Percentiles rank a stretch among this genome's conserved stretches.
Conservation (phyloP, 2,797 vertebrate species). For the Enteromius trimaculatus region DNA sequence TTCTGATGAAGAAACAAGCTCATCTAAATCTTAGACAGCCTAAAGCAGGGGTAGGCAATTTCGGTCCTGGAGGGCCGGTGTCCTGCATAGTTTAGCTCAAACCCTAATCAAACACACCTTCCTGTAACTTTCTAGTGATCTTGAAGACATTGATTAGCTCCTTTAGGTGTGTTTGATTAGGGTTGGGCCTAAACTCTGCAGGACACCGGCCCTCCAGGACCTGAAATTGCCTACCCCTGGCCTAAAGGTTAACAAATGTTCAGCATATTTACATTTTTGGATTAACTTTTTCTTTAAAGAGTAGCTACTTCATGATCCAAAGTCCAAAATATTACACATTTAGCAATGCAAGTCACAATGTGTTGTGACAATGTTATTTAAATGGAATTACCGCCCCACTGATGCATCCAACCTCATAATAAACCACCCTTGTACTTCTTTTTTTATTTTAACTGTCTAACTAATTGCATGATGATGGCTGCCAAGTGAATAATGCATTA, state of each 20-base stretch:
- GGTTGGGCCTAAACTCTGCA: too few species aligned
- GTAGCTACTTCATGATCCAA: not conserved
- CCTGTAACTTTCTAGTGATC: too few species aligned
- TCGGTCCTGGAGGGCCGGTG: too few species aligned
- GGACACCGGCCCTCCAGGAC: too few species aligned
- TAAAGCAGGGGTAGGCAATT: too few species aligned
- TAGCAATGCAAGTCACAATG: conserved; percentile 18
- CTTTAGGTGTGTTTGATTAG: too few species aligned
- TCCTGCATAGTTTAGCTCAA: too few species aligned
- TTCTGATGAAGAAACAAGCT: not conserved
- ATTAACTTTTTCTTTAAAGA: not conserved
- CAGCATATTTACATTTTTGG: not conserved
- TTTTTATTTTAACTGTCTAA: conserved; percentile 69
- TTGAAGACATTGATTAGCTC: too few species aligned
- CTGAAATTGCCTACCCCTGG: too few species aligned
- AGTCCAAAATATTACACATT: not conserved
- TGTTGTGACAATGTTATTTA: not conserved
- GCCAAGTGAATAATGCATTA: conserved; percentile 69
- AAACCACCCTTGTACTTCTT: conserved; percentile 51
- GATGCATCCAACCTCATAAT: conserved; percentile 62
- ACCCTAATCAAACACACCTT: too few species aligned
- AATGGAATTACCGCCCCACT: conserved; percentile 13
- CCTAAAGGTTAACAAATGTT: not conserved
- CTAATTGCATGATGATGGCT: conserved; percentile 72
- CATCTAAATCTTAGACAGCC: not conserved